Percentiles rank a stretch among this genome's conserved stretches.
phyloP scores from a whole-genome alignment of 2,113 vertebrate genomes.

The Pteruthius melanotis region DNA sequence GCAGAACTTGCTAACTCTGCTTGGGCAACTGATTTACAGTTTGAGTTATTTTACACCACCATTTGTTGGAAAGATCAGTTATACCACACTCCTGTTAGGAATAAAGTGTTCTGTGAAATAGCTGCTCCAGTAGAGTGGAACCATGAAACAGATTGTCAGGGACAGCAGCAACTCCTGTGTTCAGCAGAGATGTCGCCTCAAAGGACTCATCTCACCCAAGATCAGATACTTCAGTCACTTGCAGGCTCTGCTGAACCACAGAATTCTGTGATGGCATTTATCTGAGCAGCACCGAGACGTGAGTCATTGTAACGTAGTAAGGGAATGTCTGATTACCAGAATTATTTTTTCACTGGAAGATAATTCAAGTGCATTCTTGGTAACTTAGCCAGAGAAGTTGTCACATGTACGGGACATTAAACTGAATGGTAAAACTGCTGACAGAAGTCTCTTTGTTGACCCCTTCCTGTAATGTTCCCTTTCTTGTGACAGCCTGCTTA shows the following conservation, averaged over 20 bases:
- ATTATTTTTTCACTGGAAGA: not conserved
- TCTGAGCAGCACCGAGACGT: not conserved
- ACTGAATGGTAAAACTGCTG: conserved; percentile 45
- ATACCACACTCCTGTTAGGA: not conserved
- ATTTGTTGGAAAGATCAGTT: not conserved
- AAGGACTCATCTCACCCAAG: not conserved
- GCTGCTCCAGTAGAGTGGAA: not conserved
- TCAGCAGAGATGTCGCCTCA: not conserved
- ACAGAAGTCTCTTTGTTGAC: conserved; percentile 60
- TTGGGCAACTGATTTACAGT: not conserved
- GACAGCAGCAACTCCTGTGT: not conserved
- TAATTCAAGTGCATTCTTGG: not conserved
- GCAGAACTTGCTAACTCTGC: not conserved
- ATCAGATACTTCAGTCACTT: not conserved
- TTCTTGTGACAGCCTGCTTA: conserved; percentile 75
- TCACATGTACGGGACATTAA: not conserved
- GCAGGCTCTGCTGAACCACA: not conserved
- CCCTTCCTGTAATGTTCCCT: conserved; percentile 72
- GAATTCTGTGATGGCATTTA: not conserved
- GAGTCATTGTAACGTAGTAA: not conserved
- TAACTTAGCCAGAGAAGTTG: not conserved
- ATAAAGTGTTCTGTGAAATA: not conserved
- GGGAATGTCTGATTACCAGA: not conserved
- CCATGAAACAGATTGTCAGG: not conserved
- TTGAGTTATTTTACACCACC: not conserved